Conservation (phyloP, 1,140 invertebrate species). For the Nasonia longicornis region DNA sequence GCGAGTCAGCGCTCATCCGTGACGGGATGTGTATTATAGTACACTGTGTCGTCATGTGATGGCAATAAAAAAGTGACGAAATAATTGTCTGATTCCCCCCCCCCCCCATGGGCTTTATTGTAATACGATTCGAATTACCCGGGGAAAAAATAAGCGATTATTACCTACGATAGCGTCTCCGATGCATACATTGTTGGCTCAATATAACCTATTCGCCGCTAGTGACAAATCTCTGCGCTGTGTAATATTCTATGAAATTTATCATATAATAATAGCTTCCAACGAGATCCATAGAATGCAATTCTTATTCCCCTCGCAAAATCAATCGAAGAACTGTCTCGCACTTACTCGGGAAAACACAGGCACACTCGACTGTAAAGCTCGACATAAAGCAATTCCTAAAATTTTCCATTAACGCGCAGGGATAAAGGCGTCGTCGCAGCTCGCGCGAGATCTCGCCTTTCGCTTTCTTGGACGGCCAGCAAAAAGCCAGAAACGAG, state of each 20-base stretch:
- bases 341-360: too few species aligned
- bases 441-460: neutral
- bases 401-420: conserved; percentile 20
- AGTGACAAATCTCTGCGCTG: too few species aligned
- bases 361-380: too few species aligned
- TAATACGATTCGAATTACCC: neutral
- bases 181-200: neutral
- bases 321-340: too few species aligned
- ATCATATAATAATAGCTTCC: too few species aligned
- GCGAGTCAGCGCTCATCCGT: neutral
- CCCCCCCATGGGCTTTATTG: neutral
- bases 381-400: neutral
- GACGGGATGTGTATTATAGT: neutral
- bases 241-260: too few species aligned
- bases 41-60: neutral
- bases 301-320: too few species aligned
- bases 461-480: conserved; percentile 38
- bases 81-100: neutral
- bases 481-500: conserved; percentile 22
- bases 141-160: neutral
- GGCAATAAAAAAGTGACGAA: neutral
- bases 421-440: conserved; percentile 18
- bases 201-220: too few species aligned
- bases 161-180: neutral
- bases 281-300: too few species aligned